Evolutionary conservation across 2,113 vertebrate species (phyloP), one percentile per base, ranked within the genome.

Genomic region (Dendropsophus ebraccatus): DNA sequence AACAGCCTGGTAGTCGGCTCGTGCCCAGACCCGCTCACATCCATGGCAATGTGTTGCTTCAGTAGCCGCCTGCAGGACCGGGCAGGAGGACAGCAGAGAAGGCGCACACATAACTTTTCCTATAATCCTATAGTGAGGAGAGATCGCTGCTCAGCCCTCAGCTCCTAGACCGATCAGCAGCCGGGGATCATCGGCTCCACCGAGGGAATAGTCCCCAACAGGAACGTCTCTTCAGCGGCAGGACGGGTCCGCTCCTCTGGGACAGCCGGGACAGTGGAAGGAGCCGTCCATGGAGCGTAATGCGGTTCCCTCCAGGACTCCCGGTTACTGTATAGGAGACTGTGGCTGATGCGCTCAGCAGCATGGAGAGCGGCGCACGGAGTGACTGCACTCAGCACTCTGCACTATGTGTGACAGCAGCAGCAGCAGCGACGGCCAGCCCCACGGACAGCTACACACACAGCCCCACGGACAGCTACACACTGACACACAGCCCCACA

Each of bases 1-100:
- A 88, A 87, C 89, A 89, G 89, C 88, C 82, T 87, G 90, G 67
- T 90, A 88, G 88, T 90, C 73, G 83, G 86, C 91, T 82, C 84
- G 86, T 87, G 73, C 89, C 90, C 89, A 87, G 56, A 87, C 35
- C 79, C 70, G 88, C 75, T 88, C 88, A 80, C 86, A 89, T 89
- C 88, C 88, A 84, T 90, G 88, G 86, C 87, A 85, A 47, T 73
- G 17, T 62, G 90, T 70, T 88, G 88, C 87, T 89, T 83, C 87
- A 81, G 87, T 88, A 85, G 76, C 78, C 82, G 87, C 88, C 89
- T 77, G 87, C 85, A 88, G 79, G 62, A 62, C 85, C 89, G 80
- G 87, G 88, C 87, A 88, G 58, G 88, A 87, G 88, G 88, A 62
- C 84, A 91, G 50, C 21, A 25, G 14, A 14, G 23, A 30, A 32